These are phyloP conservation scores for Pogonophryne albipinna DNA, from an alignment of 2,797 vertebrate genomes.

Conservation along the genomic window DNA sequence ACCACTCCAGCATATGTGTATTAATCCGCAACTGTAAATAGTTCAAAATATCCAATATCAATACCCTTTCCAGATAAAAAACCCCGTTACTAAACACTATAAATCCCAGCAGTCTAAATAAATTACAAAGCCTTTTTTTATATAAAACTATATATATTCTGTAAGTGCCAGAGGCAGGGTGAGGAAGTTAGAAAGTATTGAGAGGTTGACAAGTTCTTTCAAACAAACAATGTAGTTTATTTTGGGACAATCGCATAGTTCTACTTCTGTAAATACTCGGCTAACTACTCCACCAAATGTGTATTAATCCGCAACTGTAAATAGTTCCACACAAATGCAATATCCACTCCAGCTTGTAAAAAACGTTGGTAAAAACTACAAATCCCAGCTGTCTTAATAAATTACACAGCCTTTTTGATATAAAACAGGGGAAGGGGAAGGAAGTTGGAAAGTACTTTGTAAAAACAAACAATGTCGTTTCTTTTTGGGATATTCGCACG, in stretches of 20 bases:
- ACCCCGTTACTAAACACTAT: background rate
- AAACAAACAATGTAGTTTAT: background rate
- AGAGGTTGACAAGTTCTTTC: no score
- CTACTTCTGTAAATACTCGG: background rate
- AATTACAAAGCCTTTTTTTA: no score
- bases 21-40: conserved; percentile 8
- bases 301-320: conserved; percentile 2
- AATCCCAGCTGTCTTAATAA: no score
- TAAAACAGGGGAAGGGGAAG: no score
- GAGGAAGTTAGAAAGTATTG: no score
- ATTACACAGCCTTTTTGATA: no score
- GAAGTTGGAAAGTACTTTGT: no score
- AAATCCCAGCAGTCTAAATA: background rate
- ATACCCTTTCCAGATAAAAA: background rate
- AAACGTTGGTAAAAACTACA: background rate
- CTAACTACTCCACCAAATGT: background rate
- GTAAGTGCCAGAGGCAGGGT: background rate
- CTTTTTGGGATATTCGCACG: background rate
- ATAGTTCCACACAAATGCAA: background rate
- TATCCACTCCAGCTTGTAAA: background rate
- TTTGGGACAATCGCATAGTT: background rate
- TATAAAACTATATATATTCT: no score
- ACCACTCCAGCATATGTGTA: background rate
- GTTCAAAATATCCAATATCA: background rate
- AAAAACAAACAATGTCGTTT: background rate